Evolutionary conservation across 2,113 vertebrate species (phyloP).

Genomic region (Ageneiosus marmoratus): DNA sequence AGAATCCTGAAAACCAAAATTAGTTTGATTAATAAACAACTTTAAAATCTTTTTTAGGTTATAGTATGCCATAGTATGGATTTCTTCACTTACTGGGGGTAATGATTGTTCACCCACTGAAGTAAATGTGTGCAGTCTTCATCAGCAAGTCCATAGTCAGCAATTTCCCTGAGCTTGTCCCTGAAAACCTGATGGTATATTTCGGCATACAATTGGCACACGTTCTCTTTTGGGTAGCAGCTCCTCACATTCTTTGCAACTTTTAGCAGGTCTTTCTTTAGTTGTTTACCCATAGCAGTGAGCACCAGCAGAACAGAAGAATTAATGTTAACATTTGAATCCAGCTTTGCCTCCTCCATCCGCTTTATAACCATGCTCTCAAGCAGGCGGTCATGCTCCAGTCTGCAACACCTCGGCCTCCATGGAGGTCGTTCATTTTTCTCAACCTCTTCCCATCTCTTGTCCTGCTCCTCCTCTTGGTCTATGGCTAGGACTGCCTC

Average conservation of each 20-base stretch:
- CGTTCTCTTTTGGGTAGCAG: constrained; percentile 78
- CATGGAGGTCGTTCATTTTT: constrained; percentile 36
- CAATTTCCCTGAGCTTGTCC: constrained; percentile 60
- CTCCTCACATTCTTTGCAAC: constrained; percentile 72
- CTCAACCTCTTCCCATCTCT: constrained; percentile 49
- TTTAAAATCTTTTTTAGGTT: not conserved
- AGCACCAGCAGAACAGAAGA: constrained; percentile 69
- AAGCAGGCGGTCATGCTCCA: constrained; percentile 70
- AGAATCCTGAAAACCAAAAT: constrained; percentile 74
- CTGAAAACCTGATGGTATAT: constrained; percentile 78
- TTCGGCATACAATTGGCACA: constrained; percentile 79
- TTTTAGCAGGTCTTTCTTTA: constrained; percentile 78
- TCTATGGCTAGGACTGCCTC: constrained; percentile 77
- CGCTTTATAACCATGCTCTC: constrained; percentile 64
- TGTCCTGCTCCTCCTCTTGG: constrained; percentile 80
- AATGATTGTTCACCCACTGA: constrained; percentile 80
- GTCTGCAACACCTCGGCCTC: constrained; percentile 75
- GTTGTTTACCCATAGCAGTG: constrained; percentile 72
- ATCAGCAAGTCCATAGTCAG: constrained; percentile 75
- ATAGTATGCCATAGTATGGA: not conserved
- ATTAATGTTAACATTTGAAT: not conserved
- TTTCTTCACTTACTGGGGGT: constrained; percentile 67
- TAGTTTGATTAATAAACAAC: not conserved
- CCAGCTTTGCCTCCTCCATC: constrained; percentile 63
- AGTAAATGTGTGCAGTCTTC: constrained; percentile 78